Evolutionary conservation across 2,113 vertebrate species (phyloP).

Genomic region (Pontoporia blainvillei): DNA sequence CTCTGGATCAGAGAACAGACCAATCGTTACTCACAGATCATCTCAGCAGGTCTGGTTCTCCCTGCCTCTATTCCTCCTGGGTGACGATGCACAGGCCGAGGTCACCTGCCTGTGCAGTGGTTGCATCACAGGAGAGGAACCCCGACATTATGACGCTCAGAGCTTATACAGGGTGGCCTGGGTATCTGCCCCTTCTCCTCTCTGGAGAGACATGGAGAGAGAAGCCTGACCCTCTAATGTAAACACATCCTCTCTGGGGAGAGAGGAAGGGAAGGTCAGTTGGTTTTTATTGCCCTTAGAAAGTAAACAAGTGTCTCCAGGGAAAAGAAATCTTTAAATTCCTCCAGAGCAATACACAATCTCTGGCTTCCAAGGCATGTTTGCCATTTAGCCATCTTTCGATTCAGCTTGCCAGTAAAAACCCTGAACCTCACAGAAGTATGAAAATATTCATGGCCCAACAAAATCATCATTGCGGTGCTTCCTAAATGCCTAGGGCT

Average conservation of each 20-base stretch:
- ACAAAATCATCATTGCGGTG: fast-evolving
- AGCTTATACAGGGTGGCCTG: background rate
- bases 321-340: background rate
- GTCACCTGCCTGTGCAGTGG: fast-evolving
- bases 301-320: background rate
- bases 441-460: background rate
- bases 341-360: background rate
- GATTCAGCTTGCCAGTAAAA: background rate
- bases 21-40: background rate
- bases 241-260: background rate
- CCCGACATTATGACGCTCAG: too few relatives aligned
- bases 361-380: background rate
- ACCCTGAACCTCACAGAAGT: background rate
- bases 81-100: fast-evolving
- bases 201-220: background rate
- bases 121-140: background rate
- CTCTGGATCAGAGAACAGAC: background rate
- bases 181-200: background rate
- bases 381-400: too few relatives aligned
- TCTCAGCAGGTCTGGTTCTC: background rate
- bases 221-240: background rate
- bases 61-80: background rate
- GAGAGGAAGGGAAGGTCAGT: background rate
- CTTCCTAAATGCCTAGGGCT: background rate
- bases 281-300: background rate